Evolutionary conservation across 2,797 vertebrate species (phyloP).

Genomic region (Denticeps clupeoides): DNA sequence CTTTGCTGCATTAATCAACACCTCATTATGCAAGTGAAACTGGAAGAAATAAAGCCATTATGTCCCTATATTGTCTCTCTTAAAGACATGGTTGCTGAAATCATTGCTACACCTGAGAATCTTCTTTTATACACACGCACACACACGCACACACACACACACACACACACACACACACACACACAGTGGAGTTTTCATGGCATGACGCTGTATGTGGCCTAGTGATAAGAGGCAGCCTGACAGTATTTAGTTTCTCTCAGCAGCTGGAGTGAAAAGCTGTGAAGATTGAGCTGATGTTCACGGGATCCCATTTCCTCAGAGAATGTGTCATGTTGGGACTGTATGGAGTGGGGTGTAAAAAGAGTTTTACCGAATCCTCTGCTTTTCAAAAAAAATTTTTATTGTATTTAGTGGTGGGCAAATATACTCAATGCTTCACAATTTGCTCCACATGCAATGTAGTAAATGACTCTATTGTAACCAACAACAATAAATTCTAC

Average conservation of each 20-base stretch:
- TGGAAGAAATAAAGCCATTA: conserved; percentile 29
- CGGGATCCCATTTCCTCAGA: too few relatives aligned
- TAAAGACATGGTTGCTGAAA: conserved; percentile 28
- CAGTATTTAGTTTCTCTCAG: conserved; percentile 55
- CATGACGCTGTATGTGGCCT: conserved; percentile 50
- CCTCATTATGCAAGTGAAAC: conserved; percentile 43
- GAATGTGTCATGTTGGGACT: too few relatives aligned
- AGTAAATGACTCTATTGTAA: too few relatives aligned
- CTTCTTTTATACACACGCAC: conserved; percentile 3
- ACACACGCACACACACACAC: neutral
- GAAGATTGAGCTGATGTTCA: too few relatives aligned
- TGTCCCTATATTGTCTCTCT: conserved; percentile 31
- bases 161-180: conserved; percentile 2
- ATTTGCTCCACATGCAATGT: too few relatives aligned
- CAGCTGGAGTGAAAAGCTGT: conserved; percentile 52
- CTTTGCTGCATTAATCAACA: conserved; percentile 52
- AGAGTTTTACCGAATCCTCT: too few relatives aligned
- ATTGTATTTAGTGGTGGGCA: too few relatives aligned
- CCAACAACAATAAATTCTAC: too few relatives aligned
- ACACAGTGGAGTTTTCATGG: conserved; percentile 34
- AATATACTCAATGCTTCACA: too few relatives aligned
- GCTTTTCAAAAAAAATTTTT: too few relatives aligned
- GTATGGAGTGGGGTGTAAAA: too few relatives aligned
- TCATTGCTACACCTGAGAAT: conserved; percentile 19
- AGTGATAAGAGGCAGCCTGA: conserved; percentile 57